Evolutionary conservation across 2,888 invertebrate species (phyloP), one percentile per base, ranked within the genome.

Genomic region (Drosophila mulleri): DNA sequence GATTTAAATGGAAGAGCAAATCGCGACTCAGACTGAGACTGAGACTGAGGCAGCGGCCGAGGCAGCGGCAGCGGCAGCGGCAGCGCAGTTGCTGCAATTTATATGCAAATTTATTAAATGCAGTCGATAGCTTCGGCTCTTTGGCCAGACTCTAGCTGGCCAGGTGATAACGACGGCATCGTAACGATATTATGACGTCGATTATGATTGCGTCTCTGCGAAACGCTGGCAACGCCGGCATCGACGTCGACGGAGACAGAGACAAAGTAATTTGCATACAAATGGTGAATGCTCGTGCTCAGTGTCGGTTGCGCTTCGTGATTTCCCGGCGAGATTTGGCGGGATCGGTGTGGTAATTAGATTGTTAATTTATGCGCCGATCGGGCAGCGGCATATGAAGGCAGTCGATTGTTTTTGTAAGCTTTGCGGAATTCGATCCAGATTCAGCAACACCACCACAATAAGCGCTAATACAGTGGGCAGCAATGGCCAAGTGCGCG

Each of bases 241-340:
- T 44, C 48, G 53, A 12, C 35, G 12, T 0, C 37, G 41, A 6
- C 57, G 59, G 45, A 44, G 57, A 9, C 64, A 41, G 66, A 61
- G 70, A 69, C 80, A 72, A 72, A 74, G 67, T 69, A 82, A 87
- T 87, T 87, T 87, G 86, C 86, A 87, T 87, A 89, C 88, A 89
- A 87, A 87, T 86, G 89, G 78, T 87, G 72, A 89, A 87, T 88
- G 86, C 86, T 87, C 86, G 89, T 83, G 83, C 83, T 84, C 83
- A 82, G 83, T 71, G 83, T 78, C 84, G 85, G 87, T 65, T 87
- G 86, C 89, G 86, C 86, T 87, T 87, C 89, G 77, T 84, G 86
- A 87, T 87, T 67, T 56, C 87, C 67, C 70, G 77, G 14, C 53
- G 42, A 86, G 88, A 88, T 88, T 83, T 81, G 63, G 71, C 66